These are phyloP conservation scores for Crossaster papposus DNA, from an alignment of 53 echinoderm and acorn worm species.

Conservation along the genomic window DNA sequence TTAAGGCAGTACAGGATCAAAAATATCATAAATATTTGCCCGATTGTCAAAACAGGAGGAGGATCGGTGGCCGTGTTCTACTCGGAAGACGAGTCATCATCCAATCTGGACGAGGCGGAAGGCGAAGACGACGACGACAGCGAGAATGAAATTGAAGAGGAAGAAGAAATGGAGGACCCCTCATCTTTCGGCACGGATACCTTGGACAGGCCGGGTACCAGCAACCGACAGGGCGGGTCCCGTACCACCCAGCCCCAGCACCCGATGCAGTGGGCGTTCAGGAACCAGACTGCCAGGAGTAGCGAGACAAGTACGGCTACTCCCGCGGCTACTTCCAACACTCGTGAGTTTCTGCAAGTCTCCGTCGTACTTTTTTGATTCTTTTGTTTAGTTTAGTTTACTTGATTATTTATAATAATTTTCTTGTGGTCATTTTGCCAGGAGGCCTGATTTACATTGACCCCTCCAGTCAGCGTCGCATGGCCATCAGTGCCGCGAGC, in stretches of 20 bases:
- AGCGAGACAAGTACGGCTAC: constrained; percentile 29
- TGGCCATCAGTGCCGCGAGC: constrained; percentile 78
- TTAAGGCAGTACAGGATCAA: not conserved
- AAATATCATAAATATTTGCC: not conserved
- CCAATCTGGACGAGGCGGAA: constrained; percentile 88
- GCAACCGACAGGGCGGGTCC: constrained; percentile 33
- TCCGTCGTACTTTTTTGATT: not conserved
- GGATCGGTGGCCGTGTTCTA: constrained; percentile 91
- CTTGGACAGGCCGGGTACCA: constrained; percentile 71
- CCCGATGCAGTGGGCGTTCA: constrained; percentile 93
- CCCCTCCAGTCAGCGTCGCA: constrained; percentile 81
- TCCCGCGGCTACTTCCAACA: constrained; percentile 40
- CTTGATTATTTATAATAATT: too few relatives aligned
- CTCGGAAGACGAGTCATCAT: constrained; percentile 97
- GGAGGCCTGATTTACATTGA: constrained; percentile 97
- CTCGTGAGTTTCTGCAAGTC: constrained; percentile 28
- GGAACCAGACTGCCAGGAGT: constrained; percentile 71
- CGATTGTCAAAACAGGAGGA: constrained; percentile 61
- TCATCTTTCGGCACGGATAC: constrained; percentile 73
- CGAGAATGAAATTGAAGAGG: constrained; percentile 91
- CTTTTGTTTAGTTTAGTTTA: too few relatives aligned
- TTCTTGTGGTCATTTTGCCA: not conserved
- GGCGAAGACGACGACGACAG: constrained; percentile 90
- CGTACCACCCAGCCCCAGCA: constrained; percentile 80
- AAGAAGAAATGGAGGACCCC: constrained; percentile 83